A percentile compares a stretch with the other conserved stretches of the same genome.
phyloP scores from a whole-genome alignment of 1,140 invertebrate genomes.

The Microplitis mediator region DNA sequence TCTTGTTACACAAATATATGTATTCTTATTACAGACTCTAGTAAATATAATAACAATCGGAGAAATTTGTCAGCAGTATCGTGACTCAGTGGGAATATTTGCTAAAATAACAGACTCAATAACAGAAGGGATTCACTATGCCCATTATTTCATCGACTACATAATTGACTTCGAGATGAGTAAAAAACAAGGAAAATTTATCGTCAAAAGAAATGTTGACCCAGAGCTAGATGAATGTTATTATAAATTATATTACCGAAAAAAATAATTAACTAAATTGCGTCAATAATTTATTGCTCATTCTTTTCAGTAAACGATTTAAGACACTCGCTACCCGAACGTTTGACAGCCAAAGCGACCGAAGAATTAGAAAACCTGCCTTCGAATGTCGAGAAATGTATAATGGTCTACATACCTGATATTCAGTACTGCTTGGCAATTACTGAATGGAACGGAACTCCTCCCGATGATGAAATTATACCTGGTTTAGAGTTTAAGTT shows the following conservation, averaged over 20 bases:
- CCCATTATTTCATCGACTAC: constrained; percentile 61
- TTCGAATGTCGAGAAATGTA: constrained; percentile 70
- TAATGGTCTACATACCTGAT: constrained; percentile 80
- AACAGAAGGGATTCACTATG: constrained; percentile 67
- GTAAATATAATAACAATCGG: constrained; percentile 70
- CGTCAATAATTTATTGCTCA: background rate
- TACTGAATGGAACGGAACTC: constrained; percentile 66
- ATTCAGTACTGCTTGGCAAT: constrained; percentile 80
- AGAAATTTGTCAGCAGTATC: constrained; percentile 65
- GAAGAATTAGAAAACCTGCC: constrained; percentile 73
- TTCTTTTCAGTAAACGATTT: constrained; percentile 32
- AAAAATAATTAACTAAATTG: too few relatives aligned
- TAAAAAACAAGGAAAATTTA: constrained; percentile 67
- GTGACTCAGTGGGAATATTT: constrained; percentile 62
- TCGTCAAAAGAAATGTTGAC: constrained; percentile 73
- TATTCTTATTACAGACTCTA: constrained; percentile 66
- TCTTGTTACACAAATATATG: too few relatives aligned
- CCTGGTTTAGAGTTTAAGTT: constrained; percentile 76
- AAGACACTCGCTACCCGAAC: constrained; percentile 60
- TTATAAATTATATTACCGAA: constrained; percentile 34
- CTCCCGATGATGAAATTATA: constrained; percentile 63
- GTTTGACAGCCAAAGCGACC: constrained; percentile 70
- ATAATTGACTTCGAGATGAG: constrained; percentile 75
- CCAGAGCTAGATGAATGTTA: constrained; percentile 71
- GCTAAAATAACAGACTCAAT: constrained; percentile 63